These are phyloP conservation scores for Speoplatyrhinus poulsoni DNA, from an alignment of 2,113 vertebrate species.

Conservation along the genomic window DNA sequence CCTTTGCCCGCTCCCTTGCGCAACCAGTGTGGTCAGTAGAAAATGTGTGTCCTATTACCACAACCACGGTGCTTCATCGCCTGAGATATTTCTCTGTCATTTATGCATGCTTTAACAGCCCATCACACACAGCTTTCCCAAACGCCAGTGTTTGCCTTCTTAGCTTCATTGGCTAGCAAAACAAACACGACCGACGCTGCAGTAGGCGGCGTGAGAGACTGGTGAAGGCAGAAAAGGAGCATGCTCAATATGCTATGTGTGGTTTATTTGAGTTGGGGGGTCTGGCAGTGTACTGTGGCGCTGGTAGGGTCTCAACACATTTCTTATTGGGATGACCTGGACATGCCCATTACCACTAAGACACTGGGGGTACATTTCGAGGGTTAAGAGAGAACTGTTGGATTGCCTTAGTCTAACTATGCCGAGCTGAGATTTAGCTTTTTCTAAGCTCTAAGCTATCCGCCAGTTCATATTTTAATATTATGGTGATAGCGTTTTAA, in stretches of 20 bases:
- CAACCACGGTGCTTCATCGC: not conserved
- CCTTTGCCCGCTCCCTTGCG: constrained; percentile 26
- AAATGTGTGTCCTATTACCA: not conserved
- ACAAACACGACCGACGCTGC: constrained; percentile 55
- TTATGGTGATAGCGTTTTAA: constrained; percentile 57
- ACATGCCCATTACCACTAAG: too few species aligned
- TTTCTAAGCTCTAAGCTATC: constrained; percentile 22
- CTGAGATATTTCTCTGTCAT: constrained; percentile 61
- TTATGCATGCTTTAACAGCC: constrained; percentile 52
- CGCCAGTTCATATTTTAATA: constrained; percentile 54
- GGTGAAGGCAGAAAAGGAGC: constrained; percentile 34
- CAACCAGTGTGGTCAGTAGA: constrained; percentile 20
- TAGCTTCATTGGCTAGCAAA: constrained; percentile 51
- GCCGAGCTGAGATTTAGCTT: constrained; percentile 30
- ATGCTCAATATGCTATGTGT: constrained; percentile 47
- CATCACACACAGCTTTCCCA: constrained; percentile 53
- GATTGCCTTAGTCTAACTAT: not conserved
- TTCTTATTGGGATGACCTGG: constrained; percentile 3
- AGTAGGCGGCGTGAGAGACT: constrained; percentile 22
- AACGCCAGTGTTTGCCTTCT: constrained; percentile 46
- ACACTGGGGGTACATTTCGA: not conserved
- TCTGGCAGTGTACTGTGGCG: constrained; percentile 10
- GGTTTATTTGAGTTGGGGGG: constrained; percentile 52
- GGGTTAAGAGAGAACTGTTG: not conserved
- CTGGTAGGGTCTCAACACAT: constrained; percentile 23